These are phyloP conservation scores for Mesocentrotus franciscanus DNA, from an alignment of 53 echinoderm and acorn worm species.

Conservation along the genomic window DNA sequence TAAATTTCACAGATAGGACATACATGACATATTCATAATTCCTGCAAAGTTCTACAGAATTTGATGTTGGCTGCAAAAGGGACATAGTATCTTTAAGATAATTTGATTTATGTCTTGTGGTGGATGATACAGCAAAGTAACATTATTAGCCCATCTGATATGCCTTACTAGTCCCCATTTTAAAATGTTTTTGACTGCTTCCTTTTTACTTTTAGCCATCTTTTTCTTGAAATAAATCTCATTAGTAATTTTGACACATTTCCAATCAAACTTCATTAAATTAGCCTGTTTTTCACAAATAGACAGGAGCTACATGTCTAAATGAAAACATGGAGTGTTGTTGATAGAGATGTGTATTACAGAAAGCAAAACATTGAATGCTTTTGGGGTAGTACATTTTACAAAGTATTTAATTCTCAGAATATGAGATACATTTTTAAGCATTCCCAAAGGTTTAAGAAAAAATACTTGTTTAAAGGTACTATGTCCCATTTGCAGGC, in stretches of 20 bases:
- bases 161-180: neutral
- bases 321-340: neutral
- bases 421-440: neutral
- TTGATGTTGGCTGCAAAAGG: no score
- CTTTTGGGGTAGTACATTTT: neutral
- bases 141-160: neutral
- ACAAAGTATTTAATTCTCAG: neutral
- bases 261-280: neutral
- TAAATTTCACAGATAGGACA: no score
- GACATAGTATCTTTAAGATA: no score
- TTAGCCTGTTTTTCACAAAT: neutral
- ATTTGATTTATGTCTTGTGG: neutral
- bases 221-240: neutral
- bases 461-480: neutral
- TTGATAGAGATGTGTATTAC: neutral
- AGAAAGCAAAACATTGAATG: neutral
- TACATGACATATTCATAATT: no score
- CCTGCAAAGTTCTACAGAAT: no score
- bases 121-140: neutral
- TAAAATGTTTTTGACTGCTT: neutral
- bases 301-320: neutral
- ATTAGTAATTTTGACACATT: neutral
- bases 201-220: neutral
- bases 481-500: no score
- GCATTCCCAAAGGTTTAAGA: neutral